Conservation (phyloP, 2,113 vertebrate species). For the Solea senegalensis region DNA sequence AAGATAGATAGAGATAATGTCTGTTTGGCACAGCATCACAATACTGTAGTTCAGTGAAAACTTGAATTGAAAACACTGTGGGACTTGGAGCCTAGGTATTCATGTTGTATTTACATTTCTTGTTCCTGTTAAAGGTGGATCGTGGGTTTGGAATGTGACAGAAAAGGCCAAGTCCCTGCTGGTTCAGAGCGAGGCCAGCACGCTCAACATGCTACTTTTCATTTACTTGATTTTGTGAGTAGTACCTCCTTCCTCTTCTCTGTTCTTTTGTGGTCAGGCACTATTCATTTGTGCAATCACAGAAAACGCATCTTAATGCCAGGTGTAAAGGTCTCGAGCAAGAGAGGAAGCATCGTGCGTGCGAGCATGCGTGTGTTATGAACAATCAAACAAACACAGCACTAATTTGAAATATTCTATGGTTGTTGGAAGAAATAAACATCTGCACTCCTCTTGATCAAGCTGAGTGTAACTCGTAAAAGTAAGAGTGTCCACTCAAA, state of each 20-base stretch:
- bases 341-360: too few relatives aligned
- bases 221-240: conserved; percentile 89
- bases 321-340: too few relatives aligned
- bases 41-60: neutral
- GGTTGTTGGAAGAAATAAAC: too few relatives aligned
- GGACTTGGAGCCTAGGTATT: neutral
- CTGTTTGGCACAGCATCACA: neutral
- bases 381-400: too few relatives aligned
- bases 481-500: too few relatives aligned
- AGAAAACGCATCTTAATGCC: too few relatives aligned
- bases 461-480: too few relatives aligned
- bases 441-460: too few relatives aligned
- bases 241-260: neutral
- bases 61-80: neutral
- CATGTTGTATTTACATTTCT: neutral
- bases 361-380: too few relatives aligned
- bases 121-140: conserved; percentile 52
- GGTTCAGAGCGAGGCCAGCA: conserved; percentile 72
- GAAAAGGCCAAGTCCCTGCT: conserved; percentile 57
- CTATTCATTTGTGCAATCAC: too few relatives aligned
- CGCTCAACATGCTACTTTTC: conserved; percentile 81
- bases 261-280: neutral
- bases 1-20: too few relatives aligned
- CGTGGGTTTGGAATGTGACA: conserved; percentile 70
- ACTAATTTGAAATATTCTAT: too few relatives aligned